Evolutionary conservation across 2,888 invertebrate species (phyloP).

Genomic region (Scrobipalpa atriplicella): DNA sequence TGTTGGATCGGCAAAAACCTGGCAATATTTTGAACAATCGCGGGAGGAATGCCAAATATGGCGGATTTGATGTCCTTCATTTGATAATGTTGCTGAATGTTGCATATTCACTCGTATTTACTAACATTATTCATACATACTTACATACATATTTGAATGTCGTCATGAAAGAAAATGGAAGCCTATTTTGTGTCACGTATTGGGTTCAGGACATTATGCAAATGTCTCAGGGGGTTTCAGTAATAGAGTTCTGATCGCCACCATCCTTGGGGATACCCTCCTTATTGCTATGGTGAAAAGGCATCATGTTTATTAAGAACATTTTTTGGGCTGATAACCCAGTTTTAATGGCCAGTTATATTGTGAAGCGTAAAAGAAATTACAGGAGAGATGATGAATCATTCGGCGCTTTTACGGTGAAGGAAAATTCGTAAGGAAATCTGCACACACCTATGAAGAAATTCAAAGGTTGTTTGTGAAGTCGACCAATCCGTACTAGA

Average conservation of each 20-base stretch:
- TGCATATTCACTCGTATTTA: no score
- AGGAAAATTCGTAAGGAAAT: no score
- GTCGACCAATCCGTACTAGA: no score
- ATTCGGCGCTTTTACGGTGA: no score
- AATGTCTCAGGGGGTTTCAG: slow-evolving; percentile 31
- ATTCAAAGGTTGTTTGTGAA: no score
- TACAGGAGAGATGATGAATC: no score
- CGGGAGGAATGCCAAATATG: no score
- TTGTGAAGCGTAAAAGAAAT: no score
- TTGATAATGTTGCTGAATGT: no score
- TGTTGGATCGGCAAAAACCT: slow-evolving; percentile 73
- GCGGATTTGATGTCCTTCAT: no score
- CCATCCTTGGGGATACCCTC: background rate
- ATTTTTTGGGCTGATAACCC: background rate
- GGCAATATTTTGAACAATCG: slow-evolving; percentile 53
- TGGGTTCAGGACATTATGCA: slow-evolving; percentile 29
- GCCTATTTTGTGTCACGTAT: slow-evolving; percentile 19
- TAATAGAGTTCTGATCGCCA: slow-evolving; percentile 31
- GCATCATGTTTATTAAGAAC: slow-evolving; percentile 1
- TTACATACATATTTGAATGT: background rate
- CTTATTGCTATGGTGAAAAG: background rate
- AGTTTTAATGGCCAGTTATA: background rate
- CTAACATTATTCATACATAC: no score
- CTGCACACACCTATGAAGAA: no score
- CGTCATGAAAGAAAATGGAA: background rate